Base-by-base conservation (phyloP, 2,888 invertebrate genomes). In the Falcaria lacertinaria region DNA sequence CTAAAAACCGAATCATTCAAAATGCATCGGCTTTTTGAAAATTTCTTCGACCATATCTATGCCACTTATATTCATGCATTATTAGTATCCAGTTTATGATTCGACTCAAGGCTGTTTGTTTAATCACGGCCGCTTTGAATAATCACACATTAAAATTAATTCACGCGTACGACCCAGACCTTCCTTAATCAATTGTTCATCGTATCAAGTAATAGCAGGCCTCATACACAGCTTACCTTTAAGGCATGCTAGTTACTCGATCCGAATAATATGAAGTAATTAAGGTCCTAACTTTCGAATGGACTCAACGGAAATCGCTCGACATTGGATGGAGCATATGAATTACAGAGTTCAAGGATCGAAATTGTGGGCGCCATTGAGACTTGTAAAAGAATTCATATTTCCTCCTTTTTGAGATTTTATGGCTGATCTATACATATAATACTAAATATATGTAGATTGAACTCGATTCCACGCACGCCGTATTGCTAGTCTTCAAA, bases 251-350 rank as follows among this genome's bases (percentile, higher is more conserved):
- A 50, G 47, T 40, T 47, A 50, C 64, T 52, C 47, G 62, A 38
- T 14, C 51, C 60, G 72, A 69, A 70, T 71, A 63, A 53, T 60
- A 57, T 62, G 50, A 57, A 50, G 50, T 60, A 60, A 70, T 69
- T 64, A 63, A 50, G 45, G 44, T 37, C 50, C 41, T 45, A 44
- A 60, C 69, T 73, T 71, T 71, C 72, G 44, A 64, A 60, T 45
- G 42, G 11, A 11, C 28, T 28, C 28, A 11, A 11, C 28, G 28
- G 28, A 28, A 28, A 28, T 28, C 0, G 6, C 11, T 11, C 37
- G 41, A 41, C 43, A 43, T 43, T 43, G 25, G 37, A 37, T 43
- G 25, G 37, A 37, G 8, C 19, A 19, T 6, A 6, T 11, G 28
- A 28, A 28, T 28, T 7, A 28, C 28, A 28, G 28, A 28, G 28